Base-by-base conservation (phyloP, 2,797 vertebrate species). In the Odontamblyopus rebecca region DNA sequence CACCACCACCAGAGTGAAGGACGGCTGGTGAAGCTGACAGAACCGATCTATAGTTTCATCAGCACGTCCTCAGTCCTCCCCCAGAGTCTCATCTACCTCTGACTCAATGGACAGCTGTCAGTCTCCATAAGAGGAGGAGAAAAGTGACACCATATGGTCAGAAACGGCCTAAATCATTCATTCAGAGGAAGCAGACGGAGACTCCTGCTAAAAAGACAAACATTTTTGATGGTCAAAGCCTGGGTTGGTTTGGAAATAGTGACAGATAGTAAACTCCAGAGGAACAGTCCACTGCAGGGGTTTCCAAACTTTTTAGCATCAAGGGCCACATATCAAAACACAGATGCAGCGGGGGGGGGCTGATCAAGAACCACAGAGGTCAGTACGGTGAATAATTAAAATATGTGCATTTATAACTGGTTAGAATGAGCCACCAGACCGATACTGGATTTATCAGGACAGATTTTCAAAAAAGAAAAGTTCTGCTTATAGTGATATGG, bases 41-140 rank as follows among this genome's bases (percentile, higher is more conserved):
- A 5, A 16, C 54, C 74, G 78, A 85, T 79, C 69, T 76, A 65
- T 61, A 0, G 67, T 61, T 57, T 69, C 65, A 70, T 82, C 68
- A 71, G 23, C 63, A 41, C 0, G 1, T 54, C 61, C 44, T 54
- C 0, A 41, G 61, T 62, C 19, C 8, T 0, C 27, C 74, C 72
- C 69, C 11, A 48, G 44, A 68, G 64, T 0, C 76, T 2, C 50
- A 30, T 67, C 2, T 38, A 71, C 32, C 62, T 70, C 62, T 71
- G 70, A 81, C 0, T 0, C 72, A 69, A 67, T 41, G 38, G 78
- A 88, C 86, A 83, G 78, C 80, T 80, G 82, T 77, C 89, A 87
- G 54, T 88, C 82, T 81, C 38, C 44, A 67, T 48, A 44, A 61
- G 69, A 63, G 63, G 12, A 79, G 74, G 68, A n/a, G 85, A 84